Conservation (phyloP, 1,140 invertebrate species). For the Drosophila tsacasi region DNA sequence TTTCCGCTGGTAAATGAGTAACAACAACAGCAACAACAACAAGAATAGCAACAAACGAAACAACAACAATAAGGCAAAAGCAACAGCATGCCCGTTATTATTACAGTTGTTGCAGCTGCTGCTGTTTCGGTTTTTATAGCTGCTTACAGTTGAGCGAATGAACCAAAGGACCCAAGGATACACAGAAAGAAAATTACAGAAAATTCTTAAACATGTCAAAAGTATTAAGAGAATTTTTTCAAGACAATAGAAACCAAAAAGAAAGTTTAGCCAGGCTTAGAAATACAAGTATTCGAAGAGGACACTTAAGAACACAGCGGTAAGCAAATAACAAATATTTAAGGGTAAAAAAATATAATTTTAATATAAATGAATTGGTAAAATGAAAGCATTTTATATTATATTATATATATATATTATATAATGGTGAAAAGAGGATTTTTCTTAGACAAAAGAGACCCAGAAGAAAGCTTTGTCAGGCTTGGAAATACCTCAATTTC, state of each 20-base stretch:
- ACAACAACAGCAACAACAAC: conserved; percentile 18
- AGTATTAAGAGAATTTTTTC: not conserved
- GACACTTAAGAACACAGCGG: not conserved
- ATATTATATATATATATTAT: too few relatives aligned
- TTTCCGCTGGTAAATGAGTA: conserved; percentile 39
- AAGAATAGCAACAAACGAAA: conserved; percentile 1
- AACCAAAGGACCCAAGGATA: conserved; percentile 33
- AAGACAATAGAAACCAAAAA: not conserved
- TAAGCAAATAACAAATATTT: not conserved
- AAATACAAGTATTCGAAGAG: not conserved
- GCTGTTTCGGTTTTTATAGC: conserved; percentile 58
- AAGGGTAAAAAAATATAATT: not conserved
- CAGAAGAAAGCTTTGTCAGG: not conserved
- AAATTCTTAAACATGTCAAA: accelerated
- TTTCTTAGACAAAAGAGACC: not conserved
- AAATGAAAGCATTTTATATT: not conserved
- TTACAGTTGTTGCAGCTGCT: conserved; percentile 53
- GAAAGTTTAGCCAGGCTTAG: not conserved
- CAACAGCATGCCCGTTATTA: conserved; percentile 66
- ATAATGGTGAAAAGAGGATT: too few relatives aligned
- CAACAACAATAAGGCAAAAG: conserved; percentile 34
- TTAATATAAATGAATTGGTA: not conserved
- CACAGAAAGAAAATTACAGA: not conserved
- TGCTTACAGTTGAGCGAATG: conserved; percentile 58
- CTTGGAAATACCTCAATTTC: not conserved